phyloP scores from a whole-genome alignment of 1,140 invertebrate genomes.

The Bursaphelenchus mucronatus region DNA sequence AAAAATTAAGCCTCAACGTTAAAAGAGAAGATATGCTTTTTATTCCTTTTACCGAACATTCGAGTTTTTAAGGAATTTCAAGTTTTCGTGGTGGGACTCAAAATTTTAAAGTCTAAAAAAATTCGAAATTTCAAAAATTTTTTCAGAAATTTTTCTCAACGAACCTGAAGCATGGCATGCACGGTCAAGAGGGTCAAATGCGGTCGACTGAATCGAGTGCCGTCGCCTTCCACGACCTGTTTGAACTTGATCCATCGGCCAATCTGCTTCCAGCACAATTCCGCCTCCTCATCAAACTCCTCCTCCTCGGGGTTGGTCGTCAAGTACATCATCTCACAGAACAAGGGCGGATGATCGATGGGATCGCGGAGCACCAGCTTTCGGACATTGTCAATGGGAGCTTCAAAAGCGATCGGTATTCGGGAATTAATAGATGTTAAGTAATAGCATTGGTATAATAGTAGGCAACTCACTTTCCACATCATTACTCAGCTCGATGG shows the following conservation, averaged over 20 bases:
- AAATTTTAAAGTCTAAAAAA: no score
- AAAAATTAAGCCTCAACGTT: slow-evolving; percentile 9
- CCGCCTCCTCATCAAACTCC: slow-evolving; percentile 22
- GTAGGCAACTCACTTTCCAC: slow-evolving; percentile 34
- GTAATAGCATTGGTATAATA: no score
- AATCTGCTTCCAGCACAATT: slow-evolving; percentile 31
- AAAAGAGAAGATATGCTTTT: neutral
- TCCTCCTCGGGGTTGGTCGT: slow-evolving; percentile 27
- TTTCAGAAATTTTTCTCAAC: slow-evolving; percentile 4
- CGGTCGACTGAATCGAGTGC: slow-evolving; percentile 46
- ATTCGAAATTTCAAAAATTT: neutral
- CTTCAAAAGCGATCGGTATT: no score
- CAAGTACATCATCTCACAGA: slow-evolving; percentile 50
- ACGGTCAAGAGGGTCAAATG: slow-evolving; percentile 42
- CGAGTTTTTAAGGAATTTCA: no score
- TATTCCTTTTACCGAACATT: no score
- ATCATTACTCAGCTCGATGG: slow-evolving; percentile 30
- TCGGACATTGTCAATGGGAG: slow-evolving; percentile 48
- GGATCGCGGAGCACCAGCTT: slow-evolving; percentile 26
- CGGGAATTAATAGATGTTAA: no score
- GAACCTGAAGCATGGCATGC: slow-evolving; percentile 36
- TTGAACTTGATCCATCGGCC: slow-evolving; percentile 30
- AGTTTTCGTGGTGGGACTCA: neutral
- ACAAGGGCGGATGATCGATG: slow-evolving; percentile 27
- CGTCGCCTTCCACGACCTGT: slow-evolving; percentile 50